phyloP scores from a whole-genome alignment of 64 coral and sea anemone species.

The Exaiptasia diaphana region DNA sequence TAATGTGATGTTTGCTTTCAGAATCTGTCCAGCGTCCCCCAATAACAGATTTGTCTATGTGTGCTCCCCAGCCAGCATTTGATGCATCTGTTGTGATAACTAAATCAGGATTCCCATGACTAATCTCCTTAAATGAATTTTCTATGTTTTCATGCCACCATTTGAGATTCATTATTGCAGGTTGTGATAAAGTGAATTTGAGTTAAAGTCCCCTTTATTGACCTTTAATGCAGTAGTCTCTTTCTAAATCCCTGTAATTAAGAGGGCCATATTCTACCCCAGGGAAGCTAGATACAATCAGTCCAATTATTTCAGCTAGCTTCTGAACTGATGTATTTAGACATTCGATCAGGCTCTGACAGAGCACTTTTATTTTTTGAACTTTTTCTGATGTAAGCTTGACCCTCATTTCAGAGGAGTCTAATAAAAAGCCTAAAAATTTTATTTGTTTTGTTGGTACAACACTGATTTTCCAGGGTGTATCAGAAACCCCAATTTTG shows the following conservation, averaged over 20 bases:
- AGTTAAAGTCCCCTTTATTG: constrained; percentile 27
- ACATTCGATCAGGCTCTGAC: no score
- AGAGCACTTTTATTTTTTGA: no score
- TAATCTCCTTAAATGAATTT: constrained; percentile 22
- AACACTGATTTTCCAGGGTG: constrained; percentile 59
- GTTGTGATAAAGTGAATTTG: constrained; percentile 14
- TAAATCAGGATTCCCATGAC: background rate
- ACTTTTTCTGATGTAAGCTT: no score
- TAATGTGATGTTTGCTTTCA: constrained; percentile 43
- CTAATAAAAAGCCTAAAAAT: constrained; percentile 60
- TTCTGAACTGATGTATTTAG: no score
- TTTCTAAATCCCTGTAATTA: background rate
- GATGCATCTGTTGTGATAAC: constrained; percentile 44
- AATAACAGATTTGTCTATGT: background rate
- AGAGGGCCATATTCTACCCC: background rate
- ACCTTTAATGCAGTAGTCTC: background rate
- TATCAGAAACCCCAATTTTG: constrained; percentile 39
- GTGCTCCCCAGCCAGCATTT: constrained; percentile 44
- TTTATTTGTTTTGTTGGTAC: constrained; percentile 21
- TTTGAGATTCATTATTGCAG: constrained; percentile 7
- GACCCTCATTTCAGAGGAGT: background rate
- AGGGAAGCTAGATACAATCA: constrained; percentile 24
- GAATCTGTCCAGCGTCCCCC: constrained; percentile 19
- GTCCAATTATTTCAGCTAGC: background rate
- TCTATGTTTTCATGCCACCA: constrained; percentile 32